Conservation (phyloP, 2,888 invertebrate genomes). For the Cylindroiulus punctatus region DNA sequence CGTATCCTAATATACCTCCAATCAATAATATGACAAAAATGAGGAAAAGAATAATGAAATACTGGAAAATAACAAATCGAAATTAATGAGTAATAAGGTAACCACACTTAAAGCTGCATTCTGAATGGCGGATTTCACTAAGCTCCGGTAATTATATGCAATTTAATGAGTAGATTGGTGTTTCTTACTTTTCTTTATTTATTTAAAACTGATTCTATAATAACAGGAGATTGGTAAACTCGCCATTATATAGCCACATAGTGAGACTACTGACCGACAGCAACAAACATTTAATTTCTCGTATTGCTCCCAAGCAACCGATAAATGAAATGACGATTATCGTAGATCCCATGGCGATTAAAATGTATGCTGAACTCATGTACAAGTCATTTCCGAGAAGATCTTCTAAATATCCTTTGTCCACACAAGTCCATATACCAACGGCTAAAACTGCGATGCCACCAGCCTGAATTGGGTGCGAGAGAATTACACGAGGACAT, state of each 20-base stretch:
- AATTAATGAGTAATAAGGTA: neutral
- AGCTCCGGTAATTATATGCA: no score
- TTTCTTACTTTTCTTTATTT: no score
- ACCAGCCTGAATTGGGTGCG: slow-evolving; percentile 73
- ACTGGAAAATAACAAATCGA: slow-evolving; percentile 70
- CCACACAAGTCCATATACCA: slow-evolving; percentile 85
- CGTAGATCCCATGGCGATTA: slow-evolving; percentile 83
- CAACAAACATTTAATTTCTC: slow-evolving; percentile 92
- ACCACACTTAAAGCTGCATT: neutral
- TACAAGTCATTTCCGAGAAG: slow-evolving; percentile 87
- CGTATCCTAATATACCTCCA: slow-evolving; percentile 89
- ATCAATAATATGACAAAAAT: slow-evolving; percentile 90
- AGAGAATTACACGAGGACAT: neutral
- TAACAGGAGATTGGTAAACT: neutral
- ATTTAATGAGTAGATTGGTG: no score
- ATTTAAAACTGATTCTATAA: neutral
- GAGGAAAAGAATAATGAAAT: slow-evolving; percentile 86
- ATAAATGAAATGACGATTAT: slow-evolving; percentile 86
- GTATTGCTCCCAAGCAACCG: slow-evolving; percentile 92
- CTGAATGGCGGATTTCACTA: no score
- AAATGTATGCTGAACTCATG: slow-evolving; percentile 84
- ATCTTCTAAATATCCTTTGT: slow-evolving; percentile 84
- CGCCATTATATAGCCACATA: neutral
- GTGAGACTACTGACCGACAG: slow-evolving; percentile 76
- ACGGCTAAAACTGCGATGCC: slow-evolving; percentile 80